A percentile compares a stretch with the other conserved stretches of the same genome.
Conservation (phyloP, 2,113 vertebrate genomes). For the Nyctibius bracteatus region DNA sequence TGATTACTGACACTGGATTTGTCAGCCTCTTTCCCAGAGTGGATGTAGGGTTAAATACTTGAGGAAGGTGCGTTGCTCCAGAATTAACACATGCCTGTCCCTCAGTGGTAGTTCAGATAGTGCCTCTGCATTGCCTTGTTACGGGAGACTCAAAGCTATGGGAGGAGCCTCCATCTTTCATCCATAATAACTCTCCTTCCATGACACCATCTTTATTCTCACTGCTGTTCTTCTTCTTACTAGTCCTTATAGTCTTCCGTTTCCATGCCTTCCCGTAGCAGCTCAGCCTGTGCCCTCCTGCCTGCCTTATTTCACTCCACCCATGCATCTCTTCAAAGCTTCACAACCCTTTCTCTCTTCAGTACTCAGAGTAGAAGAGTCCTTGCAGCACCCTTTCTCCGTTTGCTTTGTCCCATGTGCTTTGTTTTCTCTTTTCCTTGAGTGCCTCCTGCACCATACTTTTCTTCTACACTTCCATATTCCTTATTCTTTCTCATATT, state of each 20-base stretch:
- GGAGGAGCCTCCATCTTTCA: neutral
- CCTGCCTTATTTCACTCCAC: neutral
- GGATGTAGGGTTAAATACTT: neutral
- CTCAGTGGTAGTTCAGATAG: neutral
- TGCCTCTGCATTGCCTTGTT: neutral
- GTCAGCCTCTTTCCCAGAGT: neutral
- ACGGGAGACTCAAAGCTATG: neutral
- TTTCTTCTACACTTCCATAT: neutral
- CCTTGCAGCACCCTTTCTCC: neutral
- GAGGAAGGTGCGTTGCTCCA: neutral
- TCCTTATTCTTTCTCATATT: neutral
- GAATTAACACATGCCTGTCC: rapidly evolving
- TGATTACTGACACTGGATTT: neutral
- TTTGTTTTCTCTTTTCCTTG: neutral
- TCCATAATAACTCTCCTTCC: neutral
- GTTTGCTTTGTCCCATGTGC: neutral
- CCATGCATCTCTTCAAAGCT: neutral
- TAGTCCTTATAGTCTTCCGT: neutral
- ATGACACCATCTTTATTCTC: neutral
- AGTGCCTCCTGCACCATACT: neutral
- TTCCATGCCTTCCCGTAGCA: neutral
- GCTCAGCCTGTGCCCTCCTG: neutral
- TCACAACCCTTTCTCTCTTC: neutral
- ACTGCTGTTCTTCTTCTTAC: neutral
- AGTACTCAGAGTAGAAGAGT: neutral